Evolutionary conservation across 2,888 invertebrate species (phyloP).

Genomic region (Hedya salicella): DNA sequence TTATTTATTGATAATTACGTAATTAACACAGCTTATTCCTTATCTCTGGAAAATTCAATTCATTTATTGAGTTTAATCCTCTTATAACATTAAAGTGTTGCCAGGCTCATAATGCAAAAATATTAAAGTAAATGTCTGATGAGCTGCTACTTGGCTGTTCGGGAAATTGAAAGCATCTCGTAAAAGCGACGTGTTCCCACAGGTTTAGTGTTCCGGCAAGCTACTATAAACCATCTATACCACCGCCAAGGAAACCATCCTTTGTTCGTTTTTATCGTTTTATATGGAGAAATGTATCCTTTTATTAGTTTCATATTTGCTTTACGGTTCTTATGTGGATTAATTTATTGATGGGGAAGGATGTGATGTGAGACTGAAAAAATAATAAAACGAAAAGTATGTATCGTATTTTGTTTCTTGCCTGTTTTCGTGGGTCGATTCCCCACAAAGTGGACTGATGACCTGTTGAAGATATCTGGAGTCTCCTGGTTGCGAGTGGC

Average conservation of each 20-base stretch:
- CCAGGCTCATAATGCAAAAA: neutral
- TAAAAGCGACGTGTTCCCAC: conserved; percentile 28
- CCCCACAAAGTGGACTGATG: no score
- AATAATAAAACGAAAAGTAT: neutral
- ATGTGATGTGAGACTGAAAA: neutral
- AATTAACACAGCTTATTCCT: no score
- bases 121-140: neutral
- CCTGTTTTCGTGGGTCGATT: no score
- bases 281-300: conserved; percentile 30
- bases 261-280: conserved; percentile 37
- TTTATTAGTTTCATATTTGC: conserved; percentile 27
- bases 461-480: no score
- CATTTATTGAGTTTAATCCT: neutral
- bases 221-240: conserved; percentile 17
- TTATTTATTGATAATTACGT: no score
- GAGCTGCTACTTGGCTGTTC: neutral
- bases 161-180: conserved; percentile 23
- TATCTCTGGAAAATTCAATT: no score
- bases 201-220: conserved; percentile 30
- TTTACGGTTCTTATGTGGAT: conserved; percentile 16
- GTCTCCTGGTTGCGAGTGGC: no score
- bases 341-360: conserved; percentile 20
- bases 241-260: conserved; percentile 27
- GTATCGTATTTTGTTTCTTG: no score
- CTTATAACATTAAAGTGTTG: conserved; percentile 1